Conservation (phyloP, 2,113 vertebrate genomes). For the Laticauda colubrina region DNA sequence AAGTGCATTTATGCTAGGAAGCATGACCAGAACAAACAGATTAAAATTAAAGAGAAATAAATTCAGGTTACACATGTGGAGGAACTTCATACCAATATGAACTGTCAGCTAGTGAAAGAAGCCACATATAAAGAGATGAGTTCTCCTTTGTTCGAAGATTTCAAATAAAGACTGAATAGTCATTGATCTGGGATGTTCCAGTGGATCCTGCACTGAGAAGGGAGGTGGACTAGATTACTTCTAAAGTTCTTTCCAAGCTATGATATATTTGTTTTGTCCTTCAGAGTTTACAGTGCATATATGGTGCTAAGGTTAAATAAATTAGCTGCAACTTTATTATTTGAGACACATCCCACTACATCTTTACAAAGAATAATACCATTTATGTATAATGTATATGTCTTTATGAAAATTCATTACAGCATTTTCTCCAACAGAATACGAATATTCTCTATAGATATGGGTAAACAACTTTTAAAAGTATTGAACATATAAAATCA, state of each 20-base stretch:
- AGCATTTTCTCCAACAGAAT: conserved; percentile 23
- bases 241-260: not conserved
- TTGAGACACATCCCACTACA: not conserved
- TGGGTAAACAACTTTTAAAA: conserved; percentile 34
- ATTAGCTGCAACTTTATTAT: not conserved
- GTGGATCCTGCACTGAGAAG: not conserved
- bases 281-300: not conserved
- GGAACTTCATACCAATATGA: not conserved
- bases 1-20: not conserved
- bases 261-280: not conserved
- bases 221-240: not conserved
- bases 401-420: not conserved
- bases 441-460: conserved; percentile 16
- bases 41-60: not conserved
- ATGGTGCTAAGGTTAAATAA: not conserved
- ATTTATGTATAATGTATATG: not conserved
- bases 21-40: not conserved
- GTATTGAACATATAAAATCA: conserved; percentile 23
- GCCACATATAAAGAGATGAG: not conserved
- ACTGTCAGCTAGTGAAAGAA: not conserved
- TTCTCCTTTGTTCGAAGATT: not conserved
- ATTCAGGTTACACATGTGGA: not conserved
- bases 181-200: not conserved
- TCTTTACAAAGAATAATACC: not conserved
- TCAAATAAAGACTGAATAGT: not conserved